Evolutionary conservation across 2,113 vertebrate species (phyloP).

Genomic region (Chaetodon trifascialis): DNA sequence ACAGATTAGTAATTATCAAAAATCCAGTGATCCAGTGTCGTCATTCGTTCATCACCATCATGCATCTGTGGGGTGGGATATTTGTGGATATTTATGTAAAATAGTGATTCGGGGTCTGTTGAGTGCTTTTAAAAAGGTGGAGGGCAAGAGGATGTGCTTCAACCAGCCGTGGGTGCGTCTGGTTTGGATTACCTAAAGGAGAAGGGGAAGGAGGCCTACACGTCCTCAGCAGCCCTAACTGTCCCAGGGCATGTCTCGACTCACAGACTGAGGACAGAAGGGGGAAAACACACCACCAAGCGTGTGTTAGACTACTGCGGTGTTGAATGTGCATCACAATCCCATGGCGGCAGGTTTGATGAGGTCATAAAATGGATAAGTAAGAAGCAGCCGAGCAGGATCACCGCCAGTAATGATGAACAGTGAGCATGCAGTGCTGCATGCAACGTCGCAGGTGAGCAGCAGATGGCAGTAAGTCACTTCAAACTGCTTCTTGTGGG

Average conservation of each 20-base stretch:
- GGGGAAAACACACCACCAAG: constrained; percentile 73
- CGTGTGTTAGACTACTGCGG: constrained; percentile 74
- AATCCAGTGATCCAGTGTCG: not conserved
- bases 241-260: constrained; percentile 86
- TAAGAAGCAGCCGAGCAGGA: constrained; percentile 10
- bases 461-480: constrained; percentile 70
- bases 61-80: constrained; percentile 13
- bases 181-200: constrained; percentile 81
- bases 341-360: constrained; percentile 37
- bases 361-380: constrained; percentile 26
- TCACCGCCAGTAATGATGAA: not conserved
- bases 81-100: constrained; percentile 32
- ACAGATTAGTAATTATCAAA: constrained; percentile 3
- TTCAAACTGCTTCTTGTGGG: not conserved
- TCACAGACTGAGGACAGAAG: constrained; percentile 86
- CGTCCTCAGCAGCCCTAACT: constrained; percentile 82
- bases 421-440: constrained; percentile 24
- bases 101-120: constrained; percentile 5
- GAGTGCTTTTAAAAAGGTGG: constrained; percentile 32
- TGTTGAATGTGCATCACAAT: constrained; percentile 49
- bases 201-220: constrained; percentile 71
- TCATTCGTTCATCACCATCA: constrained; percentile 15
- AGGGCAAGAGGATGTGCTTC: constrained; percentile 39
- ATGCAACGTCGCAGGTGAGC: constrained; percentile 47
- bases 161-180: constrained; percentile 53